Evolutionary conservation across 2,797 vertebrate species (phyloP).

Genomic region (Typhlichthys subterraneus): DNA sequence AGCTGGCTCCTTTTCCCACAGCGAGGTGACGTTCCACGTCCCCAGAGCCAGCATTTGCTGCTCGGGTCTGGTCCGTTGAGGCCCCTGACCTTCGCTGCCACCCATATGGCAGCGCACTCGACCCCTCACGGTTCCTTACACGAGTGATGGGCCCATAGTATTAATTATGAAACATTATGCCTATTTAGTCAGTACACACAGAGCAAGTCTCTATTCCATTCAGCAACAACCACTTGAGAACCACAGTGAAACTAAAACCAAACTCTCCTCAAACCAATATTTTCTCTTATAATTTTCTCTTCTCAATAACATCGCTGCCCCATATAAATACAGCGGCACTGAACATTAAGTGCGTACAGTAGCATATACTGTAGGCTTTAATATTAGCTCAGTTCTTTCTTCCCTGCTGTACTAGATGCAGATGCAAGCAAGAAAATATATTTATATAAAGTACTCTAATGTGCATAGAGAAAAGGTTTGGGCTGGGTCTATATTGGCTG

Average conservation of each 20-base stretch:
- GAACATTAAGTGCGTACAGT: background rate
- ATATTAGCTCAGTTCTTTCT: constrained; percentile 1
- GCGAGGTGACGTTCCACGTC: no score
- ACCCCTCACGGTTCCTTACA: no score
- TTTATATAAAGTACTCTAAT: background rate
- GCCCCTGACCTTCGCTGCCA: no score
- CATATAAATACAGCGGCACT: background rate
- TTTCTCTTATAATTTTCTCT: background rate
- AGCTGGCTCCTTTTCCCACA: no score
- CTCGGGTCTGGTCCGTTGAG: no score
- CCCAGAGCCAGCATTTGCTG: no score
- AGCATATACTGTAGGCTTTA: constrained; percentile 17
- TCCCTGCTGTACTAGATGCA: constrained; percentile 10
- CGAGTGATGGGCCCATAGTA: no score
- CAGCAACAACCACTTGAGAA: background rate
- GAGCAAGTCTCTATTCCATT: background rate
- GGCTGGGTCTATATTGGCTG: background rate
- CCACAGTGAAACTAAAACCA: background rate
- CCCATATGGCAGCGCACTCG: no score
- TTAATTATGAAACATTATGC: background rate
- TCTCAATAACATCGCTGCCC: background rate
- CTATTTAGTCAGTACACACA: background rate
- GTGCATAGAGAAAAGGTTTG: constrained; percentile 8
- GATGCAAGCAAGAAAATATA: constrained; percentile 14
- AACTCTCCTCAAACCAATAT: background rate